Evolutionary conservation across 2,113 vertebrate genomes (phyloP), one percentile per base, ranked within the genome.

Genomic region (Cryptomyrus ogoouensis): DNA sequence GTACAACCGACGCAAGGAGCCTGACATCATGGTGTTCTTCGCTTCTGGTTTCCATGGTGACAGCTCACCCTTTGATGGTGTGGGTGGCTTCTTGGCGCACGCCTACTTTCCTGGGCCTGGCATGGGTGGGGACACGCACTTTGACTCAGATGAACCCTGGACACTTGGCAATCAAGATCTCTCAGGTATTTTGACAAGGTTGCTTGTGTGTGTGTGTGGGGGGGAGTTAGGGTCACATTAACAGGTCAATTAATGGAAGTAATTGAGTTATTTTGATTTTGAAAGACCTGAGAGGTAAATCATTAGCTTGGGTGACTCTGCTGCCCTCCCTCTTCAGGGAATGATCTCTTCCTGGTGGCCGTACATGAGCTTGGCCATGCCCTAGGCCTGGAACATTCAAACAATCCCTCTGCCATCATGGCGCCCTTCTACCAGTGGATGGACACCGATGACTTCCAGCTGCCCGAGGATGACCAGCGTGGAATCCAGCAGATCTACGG

Each of bases 391-490:
- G 97, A 99, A 92, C 98, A 99, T 92, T 99, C 98, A 0, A 98
- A 96, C 88, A 97, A 99, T 91, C 97, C 97, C 90, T 93, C 90
- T 0, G 98, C 98, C 83, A 96, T 97, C 89, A 99, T 99, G 98
- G 97, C 98, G 0, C 98, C 98, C 0, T 97, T 99, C 95, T 99
- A 99, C 95, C 97, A 98, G 93, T 99, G 97, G 97, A 98, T 96
- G 95, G 95, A 98, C 93, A 97, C 96, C 0, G 96, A 98, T 74
- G 96, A 97, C 94, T 99, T 99, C 96, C 96, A 97, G 17, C 94
- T 99, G 91, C 97, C 97, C 0, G 96, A 97, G 46, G 98, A 99
- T 0, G 98, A 99, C 92, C 93, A 97, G 84, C 94, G 89, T 90
- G 98, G 98, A 90, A 98, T 99, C 91, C 98, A 99, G 93, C 95